Base-by-base conservation (phyloP, 2,113 vertebrate species). In the Mobula hypostoma region DNA sequence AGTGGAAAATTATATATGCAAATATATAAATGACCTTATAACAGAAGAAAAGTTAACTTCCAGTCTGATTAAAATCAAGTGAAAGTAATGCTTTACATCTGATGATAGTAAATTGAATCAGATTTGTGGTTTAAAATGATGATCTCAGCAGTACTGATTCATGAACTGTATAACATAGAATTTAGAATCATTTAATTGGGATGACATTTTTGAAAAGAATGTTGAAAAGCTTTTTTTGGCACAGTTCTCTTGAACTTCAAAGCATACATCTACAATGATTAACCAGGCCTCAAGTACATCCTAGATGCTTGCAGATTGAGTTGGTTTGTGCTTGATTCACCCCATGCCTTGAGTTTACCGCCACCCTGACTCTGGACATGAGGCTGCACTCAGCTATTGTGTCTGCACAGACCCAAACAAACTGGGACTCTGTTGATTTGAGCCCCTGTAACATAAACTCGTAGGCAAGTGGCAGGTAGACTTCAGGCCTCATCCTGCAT, bases 21-120 rank as follows among this genome's bases (percentile, higher is more conserved):
- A 93, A 93, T 93, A 3, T 93, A 32, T 56, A 32, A 48, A 93
- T 27, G 74, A 74, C 12, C 11, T 93, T 56, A 74, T 24, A 56
- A 21, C 19, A 11, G 21, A 61, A 88, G 61, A 66, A 58, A 29
- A 66, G 19, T 27, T 11, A 70, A 76, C 91, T 56, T 74, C 36
- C 88, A 36, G n/a, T 21, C n/a, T 91, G 21, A 72, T 76, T 92
- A 93, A 76, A 93, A 24, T 24, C 40, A n/a, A 93, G 91, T 93
- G 70, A 93, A 93, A 93, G 91, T 74, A 56, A 93, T 93, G 36
- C 74, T 3, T 93, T 70, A 93, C 70, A 74, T 36, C 70, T 48
- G 36, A 93, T 74, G 12, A 93, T 27, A 74, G 40, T 48, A 93
- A 93, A 93, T 6, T 19, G 7, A 76, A 93, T 56, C 4, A 40